Evolutionary conservation across 2,797 vertebrate genomes (phyloP), one percentile per base, ranked within the genome.

Genomic region (Podarcis lilfordi): DNA sequence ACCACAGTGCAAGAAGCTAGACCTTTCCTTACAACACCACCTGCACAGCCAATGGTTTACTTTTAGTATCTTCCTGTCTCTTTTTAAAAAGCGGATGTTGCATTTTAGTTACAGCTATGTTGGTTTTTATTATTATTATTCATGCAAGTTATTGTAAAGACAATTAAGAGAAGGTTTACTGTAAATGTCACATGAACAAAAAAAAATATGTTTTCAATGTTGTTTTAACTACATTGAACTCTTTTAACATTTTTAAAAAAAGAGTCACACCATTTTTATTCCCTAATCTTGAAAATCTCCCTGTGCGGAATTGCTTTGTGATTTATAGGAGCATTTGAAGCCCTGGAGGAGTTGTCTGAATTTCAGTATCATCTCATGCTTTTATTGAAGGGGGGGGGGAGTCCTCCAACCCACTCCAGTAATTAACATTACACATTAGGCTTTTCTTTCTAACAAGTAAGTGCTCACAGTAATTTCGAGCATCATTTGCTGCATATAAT

Each of bases 301-400:
- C 89, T 69, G 88, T 86, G 75, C 82, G 95, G 92, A 92, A 89
- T 94, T 92, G 89, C 83, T 95, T 87, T 95, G 90, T 76, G 81
- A 96, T 92, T 92, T 94, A 72, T 91, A 90, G 93, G 86, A 96
- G 64, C 80, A 35, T 90, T 89, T 93, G 32, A 94, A 95, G 89
- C 32, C 93, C 94, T 92, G 61, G 79, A 86, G 91, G 93, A 89
- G 55, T 95, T 94, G 91, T 95, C 89, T 96, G 92, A 94, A 94
- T 95, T 93, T 93, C 90, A 94, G 43, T 88, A 88, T 40, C 10
- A 82, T 91, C 82, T 95, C 40, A 84, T 23, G 80, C 50, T 95
- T 94, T 95, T 94, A 94, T 95, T 95, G 32, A 95, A 96, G 94
- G 91, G 92, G 13, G 2, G 25, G 17, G 61, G 2, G 71, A 21